Base-by-base conservation (phyloP, 2,113 vertebrate species). In the Tenrec ecaudatus region DNA sequence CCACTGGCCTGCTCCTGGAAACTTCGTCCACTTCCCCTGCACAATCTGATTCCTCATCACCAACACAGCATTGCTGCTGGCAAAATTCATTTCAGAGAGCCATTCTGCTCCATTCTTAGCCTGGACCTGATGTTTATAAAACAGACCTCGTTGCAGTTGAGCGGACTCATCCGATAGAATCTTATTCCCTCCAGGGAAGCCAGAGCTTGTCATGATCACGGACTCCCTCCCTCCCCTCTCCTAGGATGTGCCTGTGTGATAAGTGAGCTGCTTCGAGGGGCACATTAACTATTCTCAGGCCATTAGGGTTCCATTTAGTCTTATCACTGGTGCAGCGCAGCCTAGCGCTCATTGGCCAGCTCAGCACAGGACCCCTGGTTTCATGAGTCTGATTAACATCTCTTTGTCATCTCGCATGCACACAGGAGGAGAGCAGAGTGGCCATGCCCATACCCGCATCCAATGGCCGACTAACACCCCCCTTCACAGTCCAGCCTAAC, bases 61-160 rank as follows among this genome's bases (percentile, higher is more conserved):
- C 57, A 57, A 87, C 57, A 68, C 77, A 91, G 33, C 57, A 71
- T 11, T 68, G 86, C 89, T 64, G 22, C 14, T 57, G 80, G 68
- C 91, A 82, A 73, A 53, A 36, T 81, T 89, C 79, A 77, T 82
- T 87, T 93, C 80, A 40, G 60, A 89, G 78, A 88, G 90, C 85
- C 85, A 29, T 60, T 88, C 10, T 36, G 76, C 60, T 38, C 23
- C 15, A n/a, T 57, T 47, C 64, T 77, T 58, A 89, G 82, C 80
- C 86, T 25, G 33, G 83, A 76, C 66, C 60, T 53, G 53, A n/a
- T 78, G 60, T 86, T 86, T 95, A 81, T 68, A 80, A 81, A 92
- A 53, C 60, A 80, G 92, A 79, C 58, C 17, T 80, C 2, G 0
- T 1, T 78, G 77, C 88, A 86, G 76, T 25, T 76, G 83, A 87